Conservation (phyloP, 2,113 vertebrate genomes). For the Lethenteron reissneri region DNA sequence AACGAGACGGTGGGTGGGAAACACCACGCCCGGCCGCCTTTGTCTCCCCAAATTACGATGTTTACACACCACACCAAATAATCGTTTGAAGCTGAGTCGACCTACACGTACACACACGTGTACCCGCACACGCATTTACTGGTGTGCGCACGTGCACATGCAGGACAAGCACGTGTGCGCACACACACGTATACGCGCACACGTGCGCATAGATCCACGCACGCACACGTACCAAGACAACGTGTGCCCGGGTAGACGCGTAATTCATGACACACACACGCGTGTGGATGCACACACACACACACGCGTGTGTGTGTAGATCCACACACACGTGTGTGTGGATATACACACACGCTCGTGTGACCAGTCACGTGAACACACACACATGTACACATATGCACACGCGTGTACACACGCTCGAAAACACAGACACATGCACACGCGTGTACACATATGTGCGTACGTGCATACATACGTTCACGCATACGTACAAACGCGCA, state of each 20-base stretch:
- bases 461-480: background rate
- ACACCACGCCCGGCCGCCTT: too few relatives aligned
- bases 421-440: background rate
- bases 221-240: background rate
- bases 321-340: background rate
- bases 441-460: background rate
- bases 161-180: background rate
- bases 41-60: too few relatives aligned
- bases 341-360: background rate
- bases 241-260: background rate
- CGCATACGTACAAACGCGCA: background rate
- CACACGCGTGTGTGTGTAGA: background rate
- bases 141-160: background rate
- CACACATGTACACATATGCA: background rate
- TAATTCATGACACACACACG: background rate
- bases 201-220: background rate
- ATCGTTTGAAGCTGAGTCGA: too few relatives aligned
- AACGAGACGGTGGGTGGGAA: too few relatives aligned
- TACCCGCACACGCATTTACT: background rate
- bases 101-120: background rate
- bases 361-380: background rate
- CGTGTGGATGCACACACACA: background rate
- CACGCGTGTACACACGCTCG: background rate
- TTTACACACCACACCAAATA: too few relatives aligned
- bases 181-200: conserved; percentile 1